These are phyloP conservation scores for Siniperca chuatsi DNA, from an alignment of 2,113 vertebrate genomes.

Conservation along the genomic window DNA sequence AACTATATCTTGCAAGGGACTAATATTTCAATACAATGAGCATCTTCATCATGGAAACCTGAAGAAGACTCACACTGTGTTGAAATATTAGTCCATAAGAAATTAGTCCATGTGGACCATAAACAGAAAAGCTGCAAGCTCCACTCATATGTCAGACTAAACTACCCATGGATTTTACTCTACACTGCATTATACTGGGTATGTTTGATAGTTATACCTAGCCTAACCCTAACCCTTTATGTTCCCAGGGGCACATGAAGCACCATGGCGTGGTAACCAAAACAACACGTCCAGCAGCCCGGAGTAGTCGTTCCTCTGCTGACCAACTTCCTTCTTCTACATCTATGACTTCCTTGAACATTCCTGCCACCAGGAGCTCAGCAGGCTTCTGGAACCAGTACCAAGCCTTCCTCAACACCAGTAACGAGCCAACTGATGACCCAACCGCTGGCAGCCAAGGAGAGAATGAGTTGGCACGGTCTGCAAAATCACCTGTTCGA, in stretches of 20 bases:
- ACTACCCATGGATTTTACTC: neutral
- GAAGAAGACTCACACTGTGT: neutral
- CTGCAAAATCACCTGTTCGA: conserved; percentile 58
- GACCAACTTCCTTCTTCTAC: conserved; percentile 75
- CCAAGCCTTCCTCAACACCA: conserved; percentile 80
- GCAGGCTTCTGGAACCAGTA: conserved; percentile 85
- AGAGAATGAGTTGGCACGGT: conserved; percentile 53
- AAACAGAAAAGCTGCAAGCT: neutral
- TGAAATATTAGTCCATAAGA: neutral
- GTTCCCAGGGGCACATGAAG: conserved; percentile 85
- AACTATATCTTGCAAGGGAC: neutral
- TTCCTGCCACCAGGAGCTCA: conserved; percentile 81
- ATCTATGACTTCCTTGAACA: conserved; percentile 66
- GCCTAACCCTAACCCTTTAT: neutral
- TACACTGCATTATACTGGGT: neutral
- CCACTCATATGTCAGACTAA: neutral
- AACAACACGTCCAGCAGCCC: conserved; percentile 71
- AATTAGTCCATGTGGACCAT: neutral
- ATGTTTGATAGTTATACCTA: neutral
- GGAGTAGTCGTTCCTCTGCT: conserved; percentile 75
- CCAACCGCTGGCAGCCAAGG: conserved; percentile 52
- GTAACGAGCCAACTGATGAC: conserved; percentile 68
- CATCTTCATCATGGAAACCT: neutral
- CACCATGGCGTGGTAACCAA: conserved; percentile 81
- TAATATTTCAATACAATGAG: neutral